These are phyloP conservation scores for Penelope pileata DNA, from an alignment of 2,113 vertebrate species.

Conservation along the genomic window DNA sequence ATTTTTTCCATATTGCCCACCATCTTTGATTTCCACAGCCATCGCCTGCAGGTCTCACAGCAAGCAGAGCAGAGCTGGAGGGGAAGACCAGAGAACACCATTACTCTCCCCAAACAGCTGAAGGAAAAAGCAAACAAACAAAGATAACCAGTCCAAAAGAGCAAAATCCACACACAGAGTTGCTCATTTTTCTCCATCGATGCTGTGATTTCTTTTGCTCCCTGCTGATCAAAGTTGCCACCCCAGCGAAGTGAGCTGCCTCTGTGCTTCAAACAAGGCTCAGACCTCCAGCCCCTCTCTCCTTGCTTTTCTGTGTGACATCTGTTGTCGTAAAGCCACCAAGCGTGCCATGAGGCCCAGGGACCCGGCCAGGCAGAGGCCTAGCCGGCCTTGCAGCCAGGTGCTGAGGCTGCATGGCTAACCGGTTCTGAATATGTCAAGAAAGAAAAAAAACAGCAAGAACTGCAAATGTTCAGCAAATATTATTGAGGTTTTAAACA, in stretches of 20 bases:
- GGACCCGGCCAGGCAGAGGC: neutral
- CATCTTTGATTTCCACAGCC: neutral
- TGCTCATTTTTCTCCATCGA: neutral
- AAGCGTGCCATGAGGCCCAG: neutral
- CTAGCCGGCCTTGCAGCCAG: neutral
- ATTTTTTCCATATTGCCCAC: neutral
- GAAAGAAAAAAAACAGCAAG: neutral
- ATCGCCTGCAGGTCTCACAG: neutral
- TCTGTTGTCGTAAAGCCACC: neutral
- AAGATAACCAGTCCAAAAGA: neutral
- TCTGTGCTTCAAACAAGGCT: neutral
- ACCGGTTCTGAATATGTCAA: neutral
- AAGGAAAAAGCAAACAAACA: neutral
- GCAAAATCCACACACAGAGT: neutral
- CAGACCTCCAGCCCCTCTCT: neutral
- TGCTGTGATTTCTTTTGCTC: neutral
- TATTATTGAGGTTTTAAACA: neutral
- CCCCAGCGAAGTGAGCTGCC: fast-evolving
- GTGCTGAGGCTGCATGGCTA: neutral
- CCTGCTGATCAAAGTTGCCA: neutral
- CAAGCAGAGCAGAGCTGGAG: neutral
- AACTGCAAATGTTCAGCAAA: neutral
- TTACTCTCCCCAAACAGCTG: neutral
- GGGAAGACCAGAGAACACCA: neutral
- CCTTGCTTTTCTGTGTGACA: neutral